A percentile compares a stretch with the other conserved stretches of the same genome.
phyloP scores from a whole-genome alignment of 2,888 invertebrate species.

The Frankliniella fusca region DNA sequence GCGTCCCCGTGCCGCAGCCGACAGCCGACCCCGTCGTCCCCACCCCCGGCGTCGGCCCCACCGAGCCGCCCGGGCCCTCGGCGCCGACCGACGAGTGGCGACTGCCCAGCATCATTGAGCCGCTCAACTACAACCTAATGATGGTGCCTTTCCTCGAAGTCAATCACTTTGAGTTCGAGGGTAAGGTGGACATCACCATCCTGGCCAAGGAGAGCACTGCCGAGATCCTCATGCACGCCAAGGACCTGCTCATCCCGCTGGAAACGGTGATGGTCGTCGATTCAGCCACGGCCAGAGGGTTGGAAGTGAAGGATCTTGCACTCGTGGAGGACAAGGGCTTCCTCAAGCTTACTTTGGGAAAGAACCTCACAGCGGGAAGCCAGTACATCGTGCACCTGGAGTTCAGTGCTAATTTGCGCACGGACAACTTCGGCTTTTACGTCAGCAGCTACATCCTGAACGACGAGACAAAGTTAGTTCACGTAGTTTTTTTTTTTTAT shows the following conservation, averaged over 20 bases:
- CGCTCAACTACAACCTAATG: background rate
- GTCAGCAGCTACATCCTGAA: conserved; percentile 1
- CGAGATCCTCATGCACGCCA: background rate
- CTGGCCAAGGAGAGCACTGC: background rate
- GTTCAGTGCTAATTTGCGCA: background rate
- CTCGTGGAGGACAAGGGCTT: background rate
- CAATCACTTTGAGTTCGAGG: background rate
- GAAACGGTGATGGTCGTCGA: background rate
- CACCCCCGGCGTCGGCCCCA: background rate
- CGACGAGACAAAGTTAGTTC: background rate
- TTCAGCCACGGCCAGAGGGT: background rate
- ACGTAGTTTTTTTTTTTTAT: no score
- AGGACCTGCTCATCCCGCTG: background rate
- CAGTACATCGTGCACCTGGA: background rate
- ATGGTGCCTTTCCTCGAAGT: conserved; percentile 1
- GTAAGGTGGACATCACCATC: background rate
- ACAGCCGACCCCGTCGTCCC: background rate
- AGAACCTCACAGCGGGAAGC: background rate
- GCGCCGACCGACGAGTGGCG: background rate
- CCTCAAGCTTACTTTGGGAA: background rate
- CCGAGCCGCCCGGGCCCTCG: background rate
- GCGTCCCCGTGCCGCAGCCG: background rate
- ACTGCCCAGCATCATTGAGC: background rate
- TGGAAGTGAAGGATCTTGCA: background rate
- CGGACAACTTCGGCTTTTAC: conserved; percentile 19